A percentile compares a stretch with the other conserved stretches of the same genome.
Evolutionary conservation across 2,888 invertebrate species (phyloP).

Genomic region (Lypha dubia): DNA sequence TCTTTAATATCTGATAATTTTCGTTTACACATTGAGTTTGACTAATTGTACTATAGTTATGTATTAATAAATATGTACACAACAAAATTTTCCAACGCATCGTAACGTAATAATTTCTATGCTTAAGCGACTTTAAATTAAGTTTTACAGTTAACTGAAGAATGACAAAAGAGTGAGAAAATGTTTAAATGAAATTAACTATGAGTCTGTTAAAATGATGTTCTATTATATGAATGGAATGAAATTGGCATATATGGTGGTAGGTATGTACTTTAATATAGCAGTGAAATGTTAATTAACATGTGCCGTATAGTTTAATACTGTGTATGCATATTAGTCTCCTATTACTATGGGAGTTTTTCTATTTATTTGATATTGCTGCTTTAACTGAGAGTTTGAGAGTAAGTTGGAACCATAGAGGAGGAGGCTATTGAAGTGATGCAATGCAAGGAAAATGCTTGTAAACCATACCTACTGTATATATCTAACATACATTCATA

Average conservation of each 20-base stretch:
- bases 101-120: constrained; percentile 13
- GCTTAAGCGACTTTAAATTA: constrained; percentile 13
- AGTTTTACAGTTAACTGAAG: neutral
- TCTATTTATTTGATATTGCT: neutral
- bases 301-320: constrained; percentile 5
- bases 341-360: constrained; percentile 32
- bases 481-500: constrained; percentile 41
- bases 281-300: constrained; percentile 22
- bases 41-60: constrained; percentile 52
- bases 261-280: neutral
- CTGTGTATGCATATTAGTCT: constrained; percentile 36
- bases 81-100: constrained; percentile 38
- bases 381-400: neutral
- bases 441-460: constrained; percentile 81
- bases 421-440: constrained; percentile 71
- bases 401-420: neutral
- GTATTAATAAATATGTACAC: constrained; percentile 57
- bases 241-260: neutral
- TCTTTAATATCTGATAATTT: constrained; percentile 17
- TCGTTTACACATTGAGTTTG: constrained; percentile 18
- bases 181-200: neutral
- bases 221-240: neutral
- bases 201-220: constrained; percentile 10
- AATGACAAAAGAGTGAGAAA: constrained; percentile 8
- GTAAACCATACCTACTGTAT: constrained; percentile 74